Evolutionary conservation across 2,888 invertebrate genomes (phyloP).

Genomic region (Drosophila kambysellisi): DNA sequence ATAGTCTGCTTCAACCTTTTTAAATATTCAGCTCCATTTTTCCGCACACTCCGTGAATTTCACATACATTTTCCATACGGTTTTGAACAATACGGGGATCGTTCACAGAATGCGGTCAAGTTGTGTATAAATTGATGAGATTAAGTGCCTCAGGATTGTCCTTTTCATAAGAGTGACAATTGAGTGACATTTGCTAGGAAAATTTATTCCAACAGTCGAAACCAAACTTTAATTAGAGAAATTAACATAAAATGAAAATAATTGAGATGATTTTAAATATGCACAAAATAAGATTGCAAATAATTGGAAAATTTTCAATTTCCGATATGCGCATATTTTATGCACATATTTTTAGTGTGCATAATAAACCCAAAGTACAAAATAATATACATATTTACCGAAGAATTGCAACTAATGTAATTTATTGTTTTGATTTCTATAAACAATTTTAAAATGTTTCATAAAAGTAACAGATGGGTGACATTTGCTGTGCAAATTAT

Average conservation of each 20-base stretch:
- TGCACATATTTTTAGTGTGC: neutral
- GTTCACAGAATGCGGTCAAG: conserved; percentile 18
- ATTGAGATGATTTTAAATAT: neutral
- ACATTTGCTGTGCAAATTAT: conserved; percentile 10
- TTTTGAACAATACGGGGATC: conserved; percentile 1
- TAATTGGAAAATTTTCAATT: neutral
- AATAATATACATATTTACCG: neutral
- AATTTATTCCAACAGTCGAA: neutral
- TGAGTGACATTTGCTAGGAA: conserved; percentile 6
- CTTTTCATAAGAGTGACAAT: conserved; percentile 34
- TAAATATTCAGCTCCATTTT: neutral
- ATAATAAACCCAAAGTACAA: neutral
- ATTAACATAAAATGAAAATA: neutral
- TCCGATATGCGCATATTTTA: neutral
- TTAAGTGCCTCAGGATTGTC: conserved; percentile 17
- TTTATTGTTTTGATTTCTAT: neutral
- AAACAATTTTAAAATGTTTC: conserved; percentile 4
- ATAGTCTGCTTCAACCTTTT: neutral
- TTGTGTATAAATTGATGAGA: conserved; percentile 46
- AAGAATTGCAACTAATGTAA: neutral
- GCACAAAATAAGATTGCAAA: neutral
- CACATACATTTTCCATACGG: neutral
- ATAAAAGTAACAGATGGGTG: conserved; percentile 28
- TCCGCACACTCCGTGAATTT: neutral
- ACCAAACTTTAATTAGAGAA: neutral